These are phyloP conservation scores for Melanargia galathea DNA, from an alignment of 2,888 invertebrate genomes.

Conservation along the genomic window DNA sequence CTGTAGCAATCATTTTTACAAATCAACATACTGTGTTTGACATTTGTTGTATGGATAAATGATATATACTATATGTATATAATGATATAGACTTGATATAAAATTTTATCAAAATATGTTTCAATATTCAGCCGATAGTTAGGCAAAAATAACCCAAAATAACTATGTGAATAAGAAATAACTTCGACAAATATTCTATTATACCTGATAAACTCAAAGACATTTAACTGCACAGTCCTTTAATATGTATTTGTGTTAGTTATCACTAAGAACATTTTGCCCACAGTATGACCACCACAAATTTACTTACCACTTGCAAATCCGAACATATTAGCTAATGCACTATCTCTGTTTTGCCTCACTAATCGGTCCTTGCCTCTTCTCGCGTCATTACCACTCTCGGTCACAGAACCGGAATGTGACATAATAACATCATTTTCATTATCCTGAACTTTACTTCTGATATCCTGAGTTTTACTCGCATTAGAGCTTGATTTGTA, in stretches of 20 bases:
- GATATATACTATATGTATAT: no score
- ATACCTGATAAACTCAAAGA: neutral
- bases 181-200: no score
- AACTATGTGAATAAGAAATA: no score
- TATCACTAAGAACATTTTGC: neutral
- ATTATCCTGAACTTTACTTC: neutral
- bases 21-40: no score
- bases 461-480: neutral
- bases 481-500: neutral
- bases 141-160: no score
- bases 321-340: slow-evolving; percentile 67
- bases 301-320: slow-evolving; percentile 68
- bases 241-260: neutral
- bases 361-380: slow-evolving; percentile 28
- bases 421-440: slow-evolving; percentile 50
- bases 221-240: slow-evolving; percentile 1
- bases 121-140: no score
- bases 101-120: no score
- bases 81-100: no score
- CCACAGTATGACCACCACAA: neutral
- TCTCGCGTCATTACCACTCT: slow-evolving; percentile 27
- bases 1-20: no score
- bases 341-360: slow-evolving; percentile 52
- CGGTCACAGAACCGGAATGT: slow-evolving; percentile 54
- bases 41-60: no score